Evolutionary conservation across 2,113 vertebrate species (phyloP), one percentile per base, ranked within the genome.

Genomic region (Podocnemis expansa): DNA sequence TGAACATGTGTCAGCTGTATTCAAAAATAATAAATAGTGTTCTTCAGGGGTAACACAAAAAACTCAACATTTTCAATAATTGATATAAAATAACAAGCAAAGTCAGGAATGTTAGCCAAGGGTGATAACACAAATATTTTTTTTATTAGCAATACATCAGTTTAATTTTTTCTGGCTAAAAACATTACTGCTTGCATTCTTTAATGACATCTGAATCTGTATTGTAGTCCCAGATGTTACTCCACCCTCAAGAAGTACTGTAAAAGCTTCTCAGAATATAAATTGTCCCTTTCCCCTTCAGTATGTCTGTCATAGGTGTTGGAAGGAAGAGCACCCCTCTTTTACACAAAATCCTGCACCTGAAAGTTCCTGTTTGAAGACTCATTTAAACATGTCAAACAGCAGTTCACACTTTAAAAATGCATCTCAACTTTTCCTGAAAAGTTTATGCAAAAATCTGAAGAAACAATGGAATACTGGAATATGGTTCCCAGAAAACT

Each of bases 61-160:
- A 79, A 8, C 4, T n/a, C 81, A 38, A 22, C 54, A 12, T 89
- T 93, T 88, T 84, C 80, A 94, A 54, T 78, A 94, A 95, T 92
- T 93, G 93, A 94, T 80, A 89, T 45, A 89, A 93, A 52, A 90
- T 34, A 45, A 38, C 85, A 93, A 89, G 82, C 78, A 84, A 83
- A 87, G 60, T 24, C 87, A 82, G 84, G 8, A 8, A 11, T 31
- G 52, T 14, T 41, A 78, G 92, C 92, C 94, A 97, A 93, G 82
- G 88, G 91, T 91, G 94, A 95, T 92, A 96, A 90, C 80, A n/a
- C 9, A 80, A 96, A 49, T 56, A 21, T 56, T 82, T 96, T 94
- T 95, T 82, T 55, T 16, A 88, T 87, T 3, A 82, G 67, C 84
- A 89, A 81, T 80, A 45, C 8, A 94, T 93, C 87, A 70, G 67